Evolutionary conservation across 2,113 vertebrate species (phyloP), one percentile per base, ranked within the genome.

Genomic region (Vanacampus margaritifer): DNA sequence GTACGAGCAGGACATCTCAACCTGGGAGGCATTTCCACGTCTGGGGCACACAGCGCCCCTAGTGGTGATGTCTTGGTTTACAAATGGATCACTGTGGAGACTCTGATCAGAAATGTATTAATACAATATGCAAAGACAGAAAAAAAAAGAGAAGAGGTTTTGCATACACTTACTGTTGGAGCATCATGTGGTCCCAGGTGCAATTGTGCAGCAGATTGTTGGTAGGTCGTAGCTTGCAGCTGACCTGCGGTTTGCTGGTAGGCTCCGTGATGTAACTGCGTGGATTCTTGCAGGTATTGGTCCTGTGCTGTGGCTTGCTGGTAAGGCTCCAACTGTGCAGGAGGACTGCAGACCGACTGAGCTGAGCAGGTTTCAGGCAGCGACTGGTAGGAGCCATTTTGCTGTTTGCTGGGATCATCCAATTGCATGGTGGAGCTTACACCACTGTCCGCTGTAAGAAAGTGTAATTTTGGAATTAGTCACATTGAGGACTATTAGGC

Each of bases 391-490:
- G 92, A 82, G 51, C 91, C 89, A 1, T 94, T 95, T 51, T 95
- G 94, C 90, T 96, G 96, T 91, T 93, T 94, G 87, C 91, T 93
- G 68, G 93, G 91, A 0, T 93, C 92, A 24, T 96, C 94, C 0
- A 92, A 91, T 65, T 94, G 93, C 54, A 95, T 87, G 0, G 92
- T 86, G 53, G 93, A 92, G 73, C 92, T 93, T 74, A 94, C 89
- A 57, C 93, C 92, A 6, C 92, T 95, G 89, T 98, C 96, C 32
- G 94, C 95, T 39, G 93, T 90, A 92, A 93, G 51, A 83, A 35
- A 78, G 62, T 2, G 79, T 32, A 74, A 76, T 37, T 75, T 65
- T 60, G 35, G 41, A 35, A 72, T 68, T 78, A 54, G 68, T 45
- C 0, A 24, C 32, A 74, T 71, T 62, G 69, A 75, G 62, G 69